These are phyloP conservation scores for Ailurus styani DNA, from an alignment of 2,113 vertebrate species.

Conservation along the genomic window DNA sequence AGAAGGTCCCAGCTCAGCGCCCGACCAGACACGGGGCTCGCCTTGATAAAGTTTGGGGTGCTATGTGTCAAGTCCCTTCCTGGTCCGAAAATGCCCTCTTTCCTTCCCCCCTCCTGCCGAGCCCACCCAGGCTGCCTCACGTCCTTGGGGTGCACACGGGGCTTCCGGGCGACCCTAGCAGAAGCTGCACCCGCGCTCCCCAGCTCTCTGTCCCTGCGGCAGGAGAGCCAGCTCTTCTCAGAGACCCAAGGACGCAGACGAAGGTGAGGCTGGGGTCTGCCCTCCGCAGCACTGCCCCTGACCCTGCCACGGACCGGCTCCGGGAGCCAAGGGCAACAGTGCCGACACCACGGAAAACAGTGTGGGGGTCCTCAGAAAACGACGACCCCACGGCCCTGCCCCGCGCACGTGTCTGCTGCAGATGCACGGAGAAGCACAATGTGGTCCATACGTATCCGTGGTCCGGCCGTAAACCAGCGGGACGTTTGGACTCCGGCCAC, in stretches of 20 bases:
- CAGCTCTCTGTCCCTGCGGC: neutral
- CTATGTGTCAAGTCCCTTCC: fast-evolving
- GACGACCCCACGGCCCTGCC: neutral
- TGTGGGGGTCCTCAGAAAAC: neutral
- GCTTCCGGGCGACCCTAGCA: neutral
- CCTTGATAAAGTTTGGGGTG: no score
- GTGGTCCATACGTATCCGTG: no score
- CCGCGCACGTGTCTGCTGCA: no score
- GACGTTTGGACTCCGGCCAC: no score
- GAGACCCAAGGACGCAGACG: neutral
- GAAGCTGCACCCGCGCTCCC: neutral
- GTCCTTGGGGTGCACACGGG: fast-evolving
- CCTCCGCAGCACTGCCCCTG: neutral
- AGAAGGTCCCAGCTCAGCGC: fast-evolving
- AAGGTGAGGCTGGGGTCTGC: neutral
- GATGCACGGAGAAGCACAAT: neutral
- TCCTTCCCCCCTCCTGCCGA: neutral
- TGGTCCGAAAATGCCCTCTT: no score
- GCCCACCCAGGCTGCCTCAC: fast-evolving
- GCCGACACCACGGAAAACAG: neutral
- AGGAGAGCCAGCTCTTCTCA: no score
- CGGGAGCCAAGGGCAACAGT: neutral
- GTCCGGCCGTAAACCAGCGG: no score
- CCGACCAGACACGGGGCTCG: no score
- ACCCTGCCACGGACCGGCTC: neutral